A percentile compares a stretch with the other conserved stretches of the same genome.
These are phyloP conservation scores for Lomographa bimaculata DNA, from an alignment of 2,888 invertebrate genomes.

Conservation along the genomic window DNA sequence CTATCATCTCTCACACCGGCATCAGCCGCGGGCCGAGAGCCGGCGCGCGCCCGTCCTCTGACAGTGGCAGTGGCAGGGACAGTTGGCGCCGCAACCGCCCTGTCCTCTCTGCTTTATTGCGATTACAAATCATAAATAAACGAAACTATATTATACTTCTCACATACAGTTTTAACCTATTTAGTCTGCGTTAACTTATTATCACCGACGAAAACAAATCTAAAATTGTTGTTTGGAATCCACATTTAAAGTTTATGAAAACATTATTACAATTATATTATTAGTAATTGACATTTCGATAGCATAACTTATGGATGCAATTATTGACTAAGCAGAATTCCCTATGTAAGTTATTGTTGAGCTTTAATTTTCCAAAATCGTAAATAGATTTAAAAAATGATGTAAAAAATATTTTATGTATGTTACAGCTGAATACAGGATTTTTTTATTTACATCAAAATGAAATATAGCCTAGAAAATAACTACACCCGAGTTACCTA, in stretches of 20 bases:
- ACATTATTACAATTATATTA: constrained; percentile 39
- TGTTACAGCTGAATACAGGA: constrained; percentile 2
- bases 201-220: constrained; percentile 24
- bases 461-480: constrained; percentile 45
- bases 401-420: constrained; percentile 23
- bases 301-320: constrained; percentile 49
- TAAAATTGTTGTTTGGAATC: constrained; percentile 29
- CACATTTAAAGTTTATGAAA: constrained; percentile 29
- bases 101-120: constrained; percentile 27
- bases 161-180: constrained; percentile 47
- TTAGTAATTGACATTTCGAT: constrained; percentile 67
- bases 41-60: constrained; percentile 36
- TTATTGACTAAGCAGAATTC: constrained; percentile 40
- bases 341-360: constrained; percentile 7
- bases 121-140: constrained; percentile 44
- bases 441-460: too few relatives aligned
- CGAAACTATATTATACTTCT: constrained; percentile 81
- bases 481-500: constrained; percentile 53
- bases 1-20: constrained; percentile 76
- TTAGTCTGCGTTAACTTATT: constrained; percentile 33
- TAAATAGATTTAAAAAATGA: too few relatives aligned
- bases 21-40: constrained; percentile 59
- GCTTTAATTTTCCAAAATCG: too few relatives aligned
- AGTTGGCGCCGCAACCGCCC: constrained; percentile 33
- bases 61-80: too few relatives aligned